A percentile compares a stretch with the other conserved stretches of the same genome.
Conservation (phyloP, 2,113 vertebrate genomes). For the Vireo altiloquus region DNA sequence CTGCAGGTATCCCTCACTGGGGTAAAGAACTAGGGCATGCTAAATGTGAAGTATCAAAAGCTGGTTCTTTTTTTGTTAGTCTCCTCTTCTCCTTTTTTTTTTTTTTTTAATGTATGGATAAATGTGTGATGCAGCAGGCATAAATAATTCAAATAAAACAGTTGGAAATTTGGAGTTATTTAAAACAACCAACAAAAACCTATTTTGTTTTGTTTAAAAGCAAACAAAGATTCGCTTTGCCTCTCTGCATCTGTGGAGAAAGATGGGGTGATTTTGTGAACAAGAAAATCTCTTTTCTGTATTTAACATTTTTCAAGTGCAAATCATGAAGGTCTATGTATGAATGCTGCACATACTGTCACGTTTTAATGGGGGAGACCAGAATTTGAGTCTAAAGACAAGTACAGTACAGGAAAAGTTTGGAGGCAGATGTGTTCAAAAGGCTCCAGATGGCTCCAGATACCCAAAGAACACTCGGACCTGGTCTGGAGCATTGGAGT, state of each 20-base stretch:
- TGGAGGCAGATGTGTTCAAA: background rate
- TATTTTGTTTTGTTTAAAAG: no score
- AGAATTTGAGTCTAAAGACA: background rate
- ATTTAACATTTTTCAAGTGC: background rate
- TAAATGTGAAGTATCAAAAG: background rate
- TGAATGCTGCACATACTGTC: background rate
- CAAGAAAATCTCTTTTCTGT: background rate
- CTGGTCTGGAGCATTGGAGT: background rate
- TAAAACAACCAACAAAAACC: background rate
- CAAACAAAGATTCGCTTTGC: no score
- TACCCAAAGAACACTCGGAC: background rate
- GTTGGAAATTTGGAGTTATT: background rate
- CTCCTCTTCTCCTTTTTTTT: background rate
- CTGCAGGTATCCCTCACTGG: background rate
- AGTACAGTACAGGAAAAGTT: background rate
- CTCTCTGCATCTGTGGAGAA: background rate
- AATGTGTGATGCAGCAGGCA: accelerated
- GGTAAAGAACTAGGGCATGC: background rate
- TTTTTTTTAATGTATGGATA: background rate
- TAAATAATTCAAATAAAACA: background rate
- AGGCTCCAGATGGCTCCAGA: background rate
- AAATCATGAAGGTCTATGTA: background rate
- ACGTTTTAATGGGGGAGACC: background rate
- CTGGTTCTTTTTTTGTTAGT: background rate
- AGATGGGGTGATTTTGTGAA: background rate